Evolutionary conservation across 2,797 vertebrate species (phyloP).

Genomic region (Myotis myotis): DNA sequence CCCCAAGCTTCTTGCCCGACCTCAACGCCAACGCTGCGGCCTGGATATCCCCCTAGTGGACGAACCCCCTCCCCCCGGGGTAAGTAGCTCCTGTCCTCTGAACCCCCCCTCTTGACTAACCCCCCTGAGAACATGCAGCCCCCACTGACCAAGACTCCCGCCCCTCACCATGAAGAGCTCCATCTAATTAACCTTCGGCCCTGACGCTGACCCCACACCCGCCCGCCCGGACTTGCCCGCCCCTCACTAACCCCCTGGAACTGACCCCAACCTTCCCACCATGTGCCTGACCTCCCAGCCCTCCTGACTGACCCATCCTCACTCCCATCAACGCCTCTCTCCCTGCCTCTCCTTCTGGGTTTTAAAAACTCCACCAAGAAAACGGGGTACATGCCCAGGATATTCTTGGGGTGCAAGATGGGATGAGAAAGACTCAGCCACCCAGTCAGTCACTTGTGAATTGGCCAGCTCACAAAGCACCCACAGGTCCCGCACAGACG

Average conservation of each 20-base stretch:
- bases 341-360: not conserved
- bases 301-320: conserved; percentile 3
- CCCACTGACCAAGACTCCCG: conserved; percentile 57
- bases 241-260: not conserved
- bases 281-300: not conserved
- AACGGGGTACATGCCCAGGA: not conserved
- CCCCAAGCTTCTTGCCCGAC: conserved; percentile 90
- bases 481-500: rapidly evolving
- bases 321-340: not conserved
- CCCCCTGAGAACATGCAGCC: conserved; percentile 52
- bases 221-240: not conserved
- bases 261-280: not conserved
- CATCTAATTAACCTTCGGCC: not conserved
- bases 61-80: conserved; percentile 63
- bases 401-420: too few relatives aligned
- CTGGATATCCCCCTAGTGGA: conserved; percentile 92
- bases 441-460: not conserved
- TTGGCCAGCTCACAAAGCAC: not conserved
- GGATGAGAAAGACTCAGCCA: not conserved
- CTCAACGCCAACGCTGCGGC: conserved; percentile 94
- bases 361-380: not conserved
- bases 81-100: conserved; percentile 64
- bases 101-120: conserved; percentile 50
- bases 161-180: conserved; percentile 2
- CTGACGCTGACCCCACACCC: conserved; percentile 27